Evolutionary conservation across 2,797 vertebrate genomes (phyloP), one percentile per base, ranked within the genome.

Genomic region (Stomatorhinus walkeri): DNA sequence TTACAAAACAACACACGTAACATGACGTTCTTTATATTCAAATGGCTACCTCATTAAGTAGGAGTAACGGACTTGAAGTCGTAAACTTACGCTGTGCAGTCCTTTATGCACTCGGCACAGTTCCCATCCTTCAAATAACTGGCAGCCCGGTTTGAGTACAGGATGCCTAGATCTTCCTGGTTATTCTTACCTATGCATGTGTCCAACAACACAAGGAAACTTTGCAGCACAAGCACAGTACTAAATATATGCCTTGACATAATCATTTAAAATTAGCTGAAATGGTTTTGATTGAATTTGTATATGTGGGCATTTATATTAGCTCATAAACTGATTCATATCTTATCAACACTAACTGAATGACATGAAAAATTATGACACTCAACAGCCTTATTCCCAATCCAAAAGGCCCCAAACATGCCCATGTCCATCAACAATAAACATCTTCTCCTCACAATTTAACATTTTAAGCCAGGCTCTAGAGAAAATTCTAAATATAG

Each of bases 81-180:
- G 22, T 24, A 83, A 16, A 92, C 97, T 95, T 92, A 98, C 98
- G 86, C 90, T 88, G 94, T 96, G 56, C 98, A 98, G 88, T 99
- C 97, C 89, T 97, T 96, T 89, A 98, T 94, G 93, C 97, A 98
- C 48, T 97, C 96, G 0, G 89, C 81, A 92, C 97, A 98, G 92
- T 97, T 97, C 1, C 97, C 98, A 2, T 97, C 95, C 93, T 98
- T 98, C 89, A 99, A 92, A 92, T 96, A 94, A 93, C 96, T 96
- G 0, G 97, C 97, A 16, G 98, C 97, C 24, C 97, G 96, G 93
- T 99, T 98, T 1, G 97, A 97, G 91, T 97, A 96, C 90, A 99
- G 94, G 91, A 97, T 94, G 87, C 95, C 95, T 88, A 97, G 94
- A 93, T 97, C 97, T 89, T 96, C 96, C 0, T 95, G 93, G 88